Conservation (phyloP, 1,140 invertebrate species). For the Pseudomyrmex concolor region DNA sequence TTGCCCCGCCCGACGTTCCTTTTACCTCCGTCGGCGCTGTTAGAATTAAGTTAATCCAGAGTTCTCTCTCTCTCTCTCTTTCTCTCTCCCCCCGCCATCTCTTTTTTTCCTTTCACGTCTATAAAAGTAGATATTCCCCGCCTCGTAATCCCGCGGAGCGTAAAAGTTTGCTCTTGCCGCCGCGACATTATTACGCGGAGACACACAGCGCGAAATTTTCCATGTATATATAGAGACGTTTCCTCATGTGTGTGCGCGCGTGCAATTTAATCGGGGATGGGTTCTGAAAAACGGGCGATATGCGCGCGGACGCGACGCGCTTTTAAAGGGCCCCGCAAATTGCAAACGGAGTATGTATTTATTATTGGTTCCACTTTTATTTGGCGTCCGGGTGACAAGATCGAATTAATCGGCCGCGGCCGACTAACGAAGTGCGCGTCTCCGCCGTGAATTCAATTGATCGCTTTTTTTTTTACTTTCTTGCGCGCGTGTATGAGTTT, state of each 20-base stretch:
- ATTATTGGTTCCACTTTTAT: conserved; percentile 31
- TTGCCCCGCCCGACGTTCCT: conserved; percentile 29
- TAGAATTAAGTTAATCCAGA: conserved; percentile 58
- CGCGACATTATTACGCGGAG: conserved; percentile 53
- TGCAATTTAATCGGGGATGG: conserved; percentile 47
- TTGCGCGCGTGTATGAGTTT: background rate
- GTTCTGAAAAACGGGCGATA: conserved; percentile 8
- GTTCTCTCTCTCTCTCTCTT: conserved; percentile 11
- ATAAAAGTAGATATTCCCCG: conserved; percentile 55
- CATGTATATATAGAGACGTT: background rate
- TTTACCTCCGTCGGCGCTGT: conserved; percentile 47
- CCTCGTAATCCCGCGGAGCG: conserved; percentile 50
- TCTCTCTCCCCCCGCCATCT: too few species aligned
- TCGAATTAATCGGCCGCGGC: conserved; percentile 31
- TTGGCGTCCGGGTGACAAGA: conserved; percentile 4
- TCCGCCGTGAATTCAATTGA: conserved; percentile 7
- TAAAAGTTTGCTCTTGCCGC: conserved; percentile 58
- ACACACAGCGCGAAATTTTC: conserved; percentile 43
- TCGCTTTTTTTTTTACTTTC: conserved; percentile 3
- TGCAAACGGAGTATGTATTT: conserved; percentile 28
- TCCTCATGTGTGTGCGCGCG: background rate
- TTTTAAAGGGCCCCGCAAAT: conserved; percentile 47
- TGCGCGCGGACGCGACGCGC: background rate
- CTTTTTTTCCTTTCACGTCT: conserved; percentile 7
- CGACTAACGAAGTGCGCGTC: conserved; percentile 8